Evolutionary conservation across 2,888 invertebrate genomes (phyloP).

Genomic region (Harmothoe impar): DNA sequence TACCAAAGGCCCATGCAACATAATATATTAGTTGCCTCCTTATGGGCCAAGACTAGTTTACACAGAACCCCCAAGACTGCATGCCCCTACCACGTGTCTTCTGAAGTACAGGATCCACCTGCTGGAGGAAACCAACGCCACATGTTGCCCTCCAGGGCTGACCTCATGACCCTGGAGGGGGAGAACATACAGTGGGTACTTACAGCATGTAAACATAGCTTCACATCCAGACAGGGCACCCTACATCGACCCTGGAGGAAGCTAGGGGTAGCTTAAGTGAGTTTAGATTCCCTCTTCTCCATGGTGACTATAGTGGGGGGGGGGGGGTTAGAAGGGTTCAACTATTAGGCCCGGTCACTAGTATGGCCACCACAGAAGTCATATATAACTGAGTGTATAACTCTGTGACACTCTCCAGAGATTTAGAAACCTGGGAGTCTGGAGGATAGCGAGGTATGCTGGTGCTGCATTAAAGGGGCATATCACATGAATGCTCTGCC

Average conservation of each 20-base stretch:
- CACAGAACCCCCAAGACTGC: not conserved
- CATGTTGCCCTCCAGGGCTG: not conserved
- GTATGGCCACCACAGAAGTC: no score
- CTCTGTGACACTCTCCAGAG: no score
- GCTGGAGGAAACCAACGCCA: not conserved
- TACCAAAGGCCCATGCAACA: no score
- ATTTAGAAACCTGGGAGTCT: no score
- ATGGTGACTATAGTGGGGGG: no score
- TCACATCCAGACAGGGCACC: not conserved
- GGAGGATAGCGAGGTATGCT: no score
- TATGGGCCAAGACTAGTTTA: no score
- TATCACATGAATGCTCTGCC: not conserved
- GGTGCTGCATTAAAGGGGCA: not conserved
- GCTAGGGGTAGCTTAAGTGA: not conserved
- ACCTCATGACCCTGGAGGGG: not conserved
- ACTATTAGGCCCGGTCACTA: no score
- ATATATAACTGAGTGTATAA: no score
- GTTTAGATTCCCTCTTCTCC: not conserved
- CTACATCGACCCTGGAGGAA: not conserved
- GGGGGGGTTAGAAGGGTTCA: no score
- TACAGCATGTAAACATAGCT: conserved; percentile 14
- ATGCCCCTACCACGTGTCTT: not conserved
- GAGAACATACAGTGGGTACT: not conserved
- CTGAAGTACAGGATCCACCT: not conserved
- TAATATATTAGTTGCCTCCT: no score